Conservation (phyloP, 2,113 vertebrate genomes). For the Syngnathus typhle region DNA sequence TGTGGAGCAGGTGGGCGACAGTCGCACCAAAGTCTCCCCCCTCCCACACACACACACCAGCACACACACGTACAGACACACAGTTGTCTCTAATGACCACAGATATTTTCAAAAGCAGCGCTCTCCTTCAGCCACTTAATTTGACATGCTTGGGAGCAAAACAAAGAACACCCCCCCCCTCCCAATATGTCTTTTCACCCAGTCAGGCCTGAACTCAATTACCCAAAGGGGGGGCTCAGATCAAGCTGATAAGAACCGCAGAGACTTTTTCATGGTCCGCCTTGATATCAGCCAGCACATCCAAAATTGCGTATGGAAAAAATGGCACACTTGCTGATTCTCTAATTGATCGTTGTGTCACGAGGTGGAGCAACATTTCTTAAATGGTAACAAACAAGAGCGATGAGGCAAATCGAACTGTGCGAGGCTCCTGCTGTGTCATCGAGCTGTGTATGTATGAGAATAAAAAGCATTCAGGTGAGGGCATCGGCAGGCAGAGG, state of each 20-base stretch:
- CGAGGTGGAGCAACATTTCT: constrained; percentile 5
- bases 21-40: constrained; percentile 42
- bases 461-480: background rate
- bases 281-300: background rate
- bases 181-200: constrained; percentile 45
- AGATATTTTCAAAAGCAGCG: constrained; percentile 52
- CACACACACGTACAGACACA: constrained; percentile 37
- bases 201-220: constrained; percentile 58
- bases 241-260: constrained; percentile 27
- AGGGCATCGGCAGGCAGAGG: background rate
- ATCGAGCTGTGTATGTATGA: background rate
- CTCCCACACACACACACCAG: constrained; percentile 20
- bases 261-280: constrained; percentile 10
- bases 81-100: constrained; percentile 49
- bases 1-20: constrained; percentile 62
- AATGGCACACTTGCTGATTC: constrained; percentile 6
- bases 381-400: constrained; percentile 23
- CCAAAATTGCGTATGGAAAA: constrained; percentile 1
- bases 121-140: constrained; percentile 43
- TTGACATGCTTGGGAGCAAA: constrained; percentile 57
- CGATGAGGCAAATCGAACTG: constrained; percentile 30
- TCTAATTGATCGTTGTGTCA: constrained; percentile 10
- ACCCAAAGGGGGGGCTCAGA: constrained; percentile 27
- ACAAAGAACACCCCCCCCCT: constrained; percentile 52
- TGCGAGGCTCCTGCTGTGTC: background rate